Evolutionary conservation across 2,797 vertebrate genomes (phyloP), one percentile per base, ranked within the genome.

Genomic region (Epinephelus malabaricus): DNA sequence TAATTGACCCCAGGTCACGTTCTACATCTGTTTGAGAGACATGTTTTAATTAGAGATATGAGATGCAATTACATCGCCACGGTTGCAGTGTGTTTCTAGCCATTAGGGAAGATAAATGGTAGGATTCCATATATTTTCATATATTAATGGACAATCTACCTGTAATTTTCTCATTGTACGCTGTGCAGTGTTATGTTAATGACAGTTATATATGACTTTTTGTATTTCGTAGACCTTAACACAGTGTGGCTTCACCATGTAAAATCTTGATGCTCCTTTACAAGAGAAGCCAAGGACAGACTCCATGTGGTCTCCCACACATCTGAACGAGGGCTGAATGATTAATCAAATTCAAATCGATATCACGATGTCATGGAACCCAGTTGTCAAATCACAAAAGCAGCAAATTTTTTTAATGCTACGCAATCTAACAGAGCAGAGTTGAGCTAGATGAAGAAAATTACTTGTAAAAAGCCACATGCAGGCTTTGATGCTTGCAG

Each of bases 11-110:
- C 5, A 11, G 78, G 86, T 90, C 85, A 88, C 81, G 65, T 84
- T 92, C 91, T 91, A 93, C 90, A 93, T 92, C 91, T 93, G 90
- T 92, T 92, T 92, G 79, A 94, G 76, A 88, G 90, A 92, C 88
- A 66, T 80, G 86, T 89, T 93, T 91, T 93, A 93, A 94, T 94
- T 94, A 94, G 85, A 81, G 82, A 85, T 91, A 90, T 90, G 89
- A 88, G 87, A 85, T 85, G 88, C 88, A 90, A 92, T 92, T 93
- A 89, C 77, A 86, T 84, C 9, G 73, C 79, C 74, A 47, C 68
- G 74, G 88, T 86, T 56, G 65, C 76, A 53, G 58, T 76, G 80
- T 70, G 70, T 79, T 83, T 38, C 53, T 45, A 34, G 69, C 90
- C 84, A 91, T 90, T 92, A 91, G 77, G 51, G 69, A 80, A 83